phyloP scores from a whole-genome alignment of 2,888 invertebrate species.

The Ochropleura plecta region DNA sequence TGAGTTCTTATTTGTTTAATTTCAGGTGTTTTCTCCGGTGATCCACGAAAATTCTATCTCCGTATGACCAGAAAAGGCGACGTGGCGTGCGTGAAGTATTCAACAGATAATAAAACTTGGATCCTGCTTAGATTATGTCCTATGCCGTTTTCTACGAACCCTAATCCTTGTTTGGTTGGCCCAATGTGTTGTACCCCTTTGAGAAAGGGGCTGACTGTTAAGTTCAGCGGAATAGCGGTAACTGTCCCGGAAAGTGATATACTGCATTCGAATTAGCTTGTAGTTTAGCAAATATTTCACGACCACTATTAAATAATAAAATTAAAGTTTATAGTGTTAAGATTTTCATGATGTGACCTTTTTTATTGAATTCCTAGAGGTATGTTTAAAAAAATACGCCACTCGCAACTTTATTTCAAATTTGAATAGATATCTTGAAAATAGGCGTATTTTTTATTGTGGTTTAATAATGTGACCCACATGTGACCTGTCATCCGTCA shows the following conservation, averaged over 20 bases:
- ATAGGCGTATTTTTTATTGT: too few relatives aligned
- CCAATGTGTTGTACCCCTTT: constrained; percentile 82
- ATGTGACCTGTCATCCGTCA: too few relatives aligned
- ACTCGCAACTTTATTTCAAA: too few relatives aligned
- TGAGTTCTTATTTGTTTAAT: constrained; percentile 33
- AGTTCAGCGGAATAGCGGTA: constrained; percentile 75
- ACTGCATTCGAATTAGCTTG: constrained; percentile 77
- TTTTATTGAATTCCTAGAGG: too few relatives aligned
- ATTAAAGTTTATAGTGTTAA: too few relatives aligned
- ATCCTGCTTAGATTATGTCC: constrained; percentile 76
- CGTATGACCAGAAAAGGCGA: constrained; percentile 75
- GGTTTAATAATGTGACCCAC: too few relatives aligned
- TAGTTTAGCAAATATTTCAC: neutral
- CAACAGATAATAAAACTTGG: constrained; percentile 78
- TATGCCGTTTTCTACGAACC: constrained; percentile 67
- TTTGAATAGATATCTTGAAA: too few relatives aligned
- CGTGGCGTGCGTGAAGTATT: constrained; percentile 82
- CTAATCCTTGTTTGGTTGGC: constrained; percentile 74
- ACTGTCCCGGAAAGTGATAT: constrained; percentile 76
- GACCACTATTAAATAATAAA: too few relatives aligned
- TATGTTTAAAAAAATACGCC: too few relatives aligned
- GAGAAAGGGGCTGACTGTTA: constrained; percentile 75
- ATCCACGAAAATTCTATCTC: constrained; percentile 81
- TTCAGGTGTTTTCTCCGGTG: constrained; percentile 80
- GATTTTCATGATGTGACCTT: too few relatives aligned